Conservation (phyloP, 2,113 vertebrate species). For the Cololabis saira region DNA sequence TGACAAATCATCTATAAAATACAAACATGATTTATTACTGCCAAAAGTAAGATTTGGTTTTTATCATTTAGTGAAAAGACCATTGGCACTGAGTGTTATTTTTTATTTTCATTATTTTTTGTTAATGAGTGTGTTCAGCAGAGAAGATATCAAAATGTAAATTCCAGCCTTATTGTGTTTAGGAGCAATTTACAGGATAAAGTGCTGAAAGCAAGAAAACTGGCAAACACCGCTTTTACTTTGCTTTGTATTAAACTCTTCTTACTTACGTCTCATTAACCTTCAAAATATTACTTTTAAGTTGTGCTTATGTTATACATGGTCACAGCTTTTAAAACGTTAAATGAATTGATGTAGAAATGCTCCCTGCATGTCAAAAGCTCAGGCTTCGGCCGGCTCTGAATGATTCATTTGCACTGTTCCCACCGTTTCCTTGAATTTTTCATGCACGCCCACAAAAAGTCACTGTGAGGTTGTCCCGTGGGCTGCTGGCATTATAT, state of each 20-base stretch:
- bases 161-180: neutral
- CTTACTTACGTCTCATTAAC: neutral
- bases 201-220: neutral
- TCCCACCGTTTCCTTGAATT: neutral
- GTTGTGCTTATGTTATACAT: neutral
- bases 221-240: neutral
- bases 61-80: neutral
- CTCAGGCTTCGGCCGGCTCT: neutral
- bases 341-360: neutral
- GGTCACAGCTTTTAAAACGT: neutral
- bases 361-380: neutral
- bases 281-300: neutral
- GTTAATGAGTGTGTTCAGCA: neutral
- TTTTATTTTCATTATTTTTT: neutral
- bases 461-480: neutral
- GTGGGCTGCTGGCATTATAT: neutral
- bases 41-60: neutral
- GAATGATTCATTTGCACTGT: neutral
- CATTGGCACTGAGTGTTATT: neutral
- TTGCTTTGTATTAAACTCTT: neutral
- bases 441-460: neutral
- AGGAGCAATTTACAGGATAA: neutral
- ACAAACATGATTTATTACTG: neutral
- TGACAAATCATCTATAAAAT: neutral
- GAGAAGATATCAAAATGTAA: neutral